Evolutionary conservation across 2,113 vertebrate species (phyloP), one percentile per base, ranked within the genome.

Genomic region (Girardinichthys multiradiatus): DNA sequence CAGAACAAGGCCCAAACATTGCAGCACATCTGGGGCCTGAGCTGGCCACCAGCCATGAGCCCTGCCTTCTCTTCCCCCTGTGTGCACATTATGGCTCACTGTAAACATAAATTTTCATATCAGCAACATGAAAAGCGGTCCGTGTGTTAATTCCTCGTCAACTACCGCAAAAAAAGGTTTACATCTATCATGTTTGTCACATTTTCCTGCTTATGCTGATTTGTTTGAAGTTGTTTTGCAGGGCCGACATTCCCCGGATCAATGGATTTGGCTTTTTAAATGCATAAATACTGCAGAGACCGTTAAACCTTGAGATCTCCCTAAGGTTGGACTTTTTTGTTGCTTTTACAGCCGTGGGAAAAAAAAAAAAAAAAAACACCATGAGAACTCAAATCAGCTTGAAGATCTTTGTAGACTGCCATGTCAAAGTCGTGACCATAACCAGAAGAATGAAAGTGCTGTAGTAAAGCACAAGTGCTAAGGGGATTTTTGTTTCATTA

Each of bases 11-110:
- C 70, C 84, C 80, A 90, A 90, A 90, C 87, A 87, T 70, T 30
- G 29, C 74, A 35, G 81, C 80, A 88, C 86, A 92, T 92, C 86
- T 89, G 89, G 86, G 78, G 70, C 72, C 76, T 83, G 80, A 81
- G 84, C 91, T 93, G 91, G 86, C 85, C 72, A n/a, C 26, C 83
- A 80, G 85, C 88, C 88, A 85, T 26, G 19, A 68, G 65, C 65
- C 72, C 72, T 81, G 72, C 70, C 72, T 69, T 70, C 75, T 77
- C 68, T 75, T 60, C 37, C 75, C 65, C 70, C 37, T 60, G 24
- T 74, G 79, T 80, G 74, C 82, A 80, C 69, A 81, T 80, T 82
- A 75, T 74, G 73, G 72, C 81, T 79, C 24, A 27, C 70, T 84
- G 76, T 72, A 85, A 89, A 76, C 0, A 42, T 62, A 70, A 82